Base-by-base conservation (phyloP, 1,140 invertebrate genomes). In the Neotoxoptera formosana region DNA sequence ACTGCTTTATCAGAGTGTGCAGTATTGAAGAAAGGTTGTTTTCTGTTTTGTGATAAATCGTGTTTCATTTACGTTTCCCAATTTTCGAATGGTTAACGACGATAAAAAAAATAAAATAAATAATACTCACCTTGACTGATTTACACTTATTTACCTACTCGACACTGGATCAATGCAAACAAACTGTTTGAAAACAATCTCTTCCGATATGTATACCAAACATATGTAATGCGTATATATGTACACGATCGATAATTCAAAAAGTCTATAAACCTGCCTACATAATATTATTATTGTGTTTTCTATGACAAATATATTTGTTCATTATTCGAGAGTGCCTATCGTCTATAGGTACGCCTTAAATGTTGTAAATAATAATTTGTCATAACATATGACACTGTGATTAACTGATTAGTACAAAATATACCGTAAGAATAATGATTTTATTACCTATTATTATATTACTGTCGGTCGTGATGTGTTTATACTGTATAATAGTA, bases 141-240 rank as follows among this genome's bases (percentile, higher is more conserved):
- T 36, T 51, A 51, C n/a, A 88, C 41, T 56, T 56, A 89, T 89
- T 89, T 87, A 48, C n/a, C 36, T 89, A 56, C 23, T 36, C 9
- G 14, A 48, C n/a, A 89, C 48, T 17, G 21, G 9, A 88, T 88
- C 7, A 36, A 89, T 41, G 51, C 11, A 89, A 89, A 89, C 56
- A 89, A 89, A 89, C 34, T 36, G 34, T 88, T 88, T 20, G 47
- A 53, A 88, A 88, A 88, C n/a, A 53, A 88, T 51, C 87, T 34
- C n/a, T n/a, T 53, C 2, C 47, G n/a, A n/a, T 36, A 36, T 1
- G 20, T 23, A 41, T 41, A 41, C 23, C 23, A 84, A 84, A 30
- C 45, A 47, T 86, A 47, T n/a, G n/a, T n/a, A n/a, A n/a, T n/a
- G 45, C 45, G 23, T 86, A 23, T 83, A 88, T 90, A 41, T 90